phyloP scores from a whole-genome alignment of 2,113 vertebrate species.

The Tachuris rubrigastra region DNA sequence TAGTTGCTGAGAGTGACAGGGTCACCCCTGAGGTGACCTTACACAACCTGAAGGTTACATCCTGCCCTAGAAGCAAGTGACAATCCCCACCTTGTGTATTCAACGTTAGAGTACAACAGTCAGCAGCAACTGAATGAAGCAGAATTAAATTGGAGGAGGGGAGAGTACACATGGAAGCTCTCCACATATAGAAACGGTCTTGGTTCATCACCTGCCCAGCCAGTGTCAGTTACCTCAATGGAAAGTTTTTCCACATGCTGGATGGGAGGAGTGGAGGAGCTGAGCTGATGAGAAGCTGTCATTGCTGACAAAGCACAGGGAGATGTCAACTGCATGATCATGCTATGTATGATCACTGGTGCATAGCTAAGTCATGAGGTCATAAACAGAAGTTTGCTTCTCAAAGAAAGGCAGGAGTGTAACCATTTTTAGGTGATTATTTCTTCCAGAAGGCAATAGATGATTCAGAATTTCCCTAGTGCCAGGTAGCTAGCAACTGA shows the following conservation, averaged over 20 bases:
- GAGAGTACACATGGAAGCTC: background rate
- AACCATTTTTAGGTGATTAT: background rate
- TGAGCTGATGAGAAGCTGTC: background rate
- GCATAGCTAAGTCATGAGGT: slow-evolving; percentile 9
- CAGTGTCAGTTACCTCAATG: background rate
- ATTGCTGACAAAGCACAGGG: slow-evolving; percentile 15
- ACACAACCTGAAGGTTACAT: background rate
- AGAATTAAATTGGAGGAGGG: background rate
- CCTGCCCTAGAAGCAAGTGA: background rate
- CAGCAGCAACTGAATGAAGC: background rate
- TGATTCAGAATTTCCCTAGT: background rate
- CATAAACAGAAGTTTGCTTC: background rate
- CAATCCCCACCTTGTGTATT: background rate
- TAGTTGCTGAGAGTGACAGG: background rate
- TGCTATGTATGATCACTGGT: background rate
- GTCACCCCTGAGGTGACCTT: background rate
- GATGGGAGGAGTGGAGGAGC: background rate
- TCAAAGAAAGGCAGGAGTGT: background rate
- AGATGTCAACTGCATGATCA: background rate
- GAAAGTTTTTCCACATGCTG: background rate
- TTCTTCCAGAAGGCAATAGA: background rate
- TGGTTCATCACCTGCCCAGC: background rate
- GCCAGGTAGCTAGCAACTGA: background rate
- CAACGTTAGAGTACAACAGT: background rate
- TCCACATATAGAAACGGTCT: background rate